Conservation (phyloP, 1,140 invertebrate genomes). For the Steinernema khuongi region DNA sequence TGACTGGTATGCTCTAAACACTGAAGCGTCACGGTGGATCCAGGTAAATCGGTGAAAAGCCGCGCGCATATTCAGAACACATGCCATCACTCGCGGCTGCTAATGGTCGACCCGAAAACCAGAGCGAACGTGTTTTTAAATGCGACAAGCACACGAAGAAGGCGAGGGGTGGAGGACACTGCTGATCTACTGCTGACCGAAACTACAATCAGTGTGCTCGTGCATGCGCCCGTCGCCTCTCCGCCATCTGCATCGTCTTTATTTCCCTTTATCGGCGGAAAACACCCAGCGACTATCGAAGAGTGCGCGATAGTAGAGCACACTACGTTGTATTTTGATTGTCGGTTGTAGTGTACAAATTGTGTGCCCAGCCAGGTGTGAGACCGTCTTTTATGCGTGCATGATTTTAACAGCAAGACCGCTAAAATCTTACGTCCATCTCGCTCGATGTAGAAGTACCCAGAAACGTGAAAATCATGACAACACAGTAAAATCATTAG, state of each 20-base stretch:
- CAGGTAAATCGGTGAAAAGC: neutral
- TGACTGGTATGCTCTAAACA: conserved; percentile 16
- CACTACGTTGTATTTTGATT: neutral
- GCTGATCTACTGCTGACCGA: neutral
- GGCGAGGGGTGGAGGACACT: neutral
- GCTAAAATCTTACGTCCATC: no score
- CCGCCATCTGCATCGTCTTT: neutral
- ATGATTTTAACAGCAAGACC: no score
- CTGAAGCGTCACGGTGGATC: neutral
- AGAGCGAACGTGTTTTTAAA: neutral
- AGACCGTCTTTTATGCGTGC: no score
- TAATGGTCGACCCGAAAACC: neutral
- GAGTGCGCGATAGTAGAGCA: conserved; percentile 2
- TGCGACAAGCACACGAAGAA: neutral
- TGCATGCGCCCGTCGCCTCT: neutral
- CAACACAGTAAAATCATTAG: no score
- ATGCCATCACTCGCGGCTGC: no score
- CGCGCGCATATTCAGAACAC: neutral
- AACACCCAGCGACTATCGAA: conserved; percentile 5
- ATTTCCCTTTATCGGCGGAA: conserved; percentile 1
- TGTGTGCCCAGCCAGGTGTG: neutral
- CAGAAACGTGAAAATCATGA: no score
- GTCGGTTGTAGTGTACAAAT: neutral
- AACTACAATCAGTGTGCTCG: conserved; percentile 13
- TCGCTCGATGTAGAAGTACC: no score